Base-by-base conservation (phyloP, 2,888 invertebrate species). In the Stegana nigrithorax region DNA sequence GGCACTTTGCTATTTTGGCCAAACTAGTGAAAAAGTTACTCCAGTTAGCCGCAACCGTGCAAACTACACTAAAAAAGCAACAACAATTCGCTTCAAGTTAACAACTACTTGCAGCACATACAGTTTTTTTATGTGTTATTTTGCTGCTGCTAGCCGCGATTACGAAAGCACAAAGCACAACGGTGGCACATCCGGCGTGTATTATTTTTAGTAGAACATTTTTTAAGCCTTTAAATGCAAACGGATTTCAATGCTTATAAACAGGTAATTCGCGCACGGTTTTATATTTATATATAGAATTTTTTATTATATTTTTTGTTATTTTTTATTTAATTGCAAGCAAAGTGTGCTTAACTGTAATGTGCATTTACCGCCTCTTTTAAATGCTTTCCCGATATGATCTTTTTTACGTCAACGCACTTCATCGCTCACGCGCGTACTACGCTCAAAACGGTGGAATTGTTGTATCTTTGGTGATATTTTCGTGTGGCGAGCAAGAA, bases 361-460 rank as follows among this genome's bases (percentile, higher is more conserved):
- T 59, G 60, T 58, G 63, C 26, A 12, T 42, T 66, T 68, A 73
- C 74, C 75, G 78, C 67, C 60, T 45, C 66, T 69, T 69, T 36
- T 63, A 62, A 68, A 69, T 66, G 70, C 68, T 72, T 67, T 67
- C 62, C 29, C 32, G 32, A 19, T 32, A 21, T 19, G 29, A 53
- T 32, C 14, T 17, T 53, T n/a, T 29, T 53, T 53, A 53, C 77
- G 79, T 76, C 72, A 79, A 74, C 79, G 75, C 79, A 79, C 75
- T 72, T 67, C 75, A 76, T 76, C 79, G 79, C 79, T 73, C 73
- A 76, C 75, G 75, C 75, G 73, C 79, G 65, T 70, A 73, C 78
- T 57, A 53, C 14, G 21, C 17, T n/a, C n/a, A n/a, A n/a, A n/a
- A n/a, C n/a, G n/a, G n/a, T n/a, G n/a, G n/a, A n/a, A 19, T 32